A percentile compares a stretch with the other conserved stretches of the same genome.
Conservation (phyloP, 2,797 vertebrate genomes). For the Sebastes itinus region DNA sequence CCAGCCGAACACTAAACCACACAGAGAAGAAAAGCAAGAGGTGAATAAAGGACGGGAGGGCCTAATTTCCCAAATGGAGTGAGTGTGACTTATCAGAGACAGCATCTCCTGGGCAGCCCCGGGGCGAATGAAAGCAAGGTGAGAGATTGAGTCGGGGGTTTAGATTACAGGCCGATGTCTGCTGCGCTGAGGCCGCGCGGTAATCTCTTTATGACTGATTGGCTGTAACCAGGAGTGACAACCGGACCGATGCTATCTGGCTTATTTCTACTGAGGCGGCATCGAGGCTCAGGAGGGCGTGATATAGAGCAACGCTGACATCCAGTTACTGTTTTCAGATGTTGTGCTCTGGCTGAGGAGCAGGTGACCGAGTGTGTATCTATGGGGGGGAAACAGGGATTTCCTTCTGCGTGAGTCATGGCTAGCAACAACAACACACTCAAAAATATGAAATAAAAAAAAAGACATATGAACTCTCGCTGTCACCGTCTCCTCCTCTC, state of each 20-base stretch:
- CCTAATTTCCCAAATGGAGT: slow-evolving; percentile 57
- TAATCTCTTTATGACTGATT: slow-evolving; percentile 28
- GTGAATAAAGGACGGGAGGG: slow-evolving; percentile 27
- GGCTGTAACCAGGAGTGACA: slow-evolving; percentile 55
- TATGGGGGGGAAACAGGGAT: slow-evolving; percentile 62
- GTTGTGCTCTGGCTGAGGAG: background rate
- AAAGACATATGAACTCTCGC: background rate
- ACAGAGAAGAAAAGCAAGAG: background rate
- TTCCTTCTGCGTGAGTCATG: slow-evolving; percentile 85
- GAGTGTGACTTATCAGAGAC: slow-evolving; percentile 47
- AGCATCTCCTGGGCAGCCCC: slow-evolving; percentile 38
- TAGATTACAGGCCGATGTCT: slow-evolving; percentile 63
- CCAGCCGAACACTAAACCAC: background rate
- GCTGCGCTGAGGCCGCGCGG: slow-evolving; percentile 1
- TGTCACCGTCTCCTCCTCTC: background rate
- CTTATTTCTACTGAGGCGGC: slow-evolving; percentile 1
- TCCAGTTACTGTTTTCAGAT: slow-evolving; percentile 28
- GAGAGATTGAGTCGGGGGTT: slow-evolving; percentile 33
- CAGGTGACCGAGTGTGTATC: slow-evolving; percentile 48
- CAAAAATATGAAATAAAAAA: slow-evolving; percentile 27
- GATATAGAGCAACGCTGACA: slow-evolving; percentile 1
- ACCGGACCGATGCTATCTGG: slow-evolving; percentile 41
- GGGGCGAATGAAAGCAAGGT: slow-evolving; percentile 41
- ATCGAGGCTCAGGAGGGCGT: background rate
- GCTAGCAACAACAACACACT: slow-evolving; percentile 48